Evolutionary conservation across 2,888 invertebrate genomes (phyloP).

Genomic region (Thelaira solivaga): DNA sequence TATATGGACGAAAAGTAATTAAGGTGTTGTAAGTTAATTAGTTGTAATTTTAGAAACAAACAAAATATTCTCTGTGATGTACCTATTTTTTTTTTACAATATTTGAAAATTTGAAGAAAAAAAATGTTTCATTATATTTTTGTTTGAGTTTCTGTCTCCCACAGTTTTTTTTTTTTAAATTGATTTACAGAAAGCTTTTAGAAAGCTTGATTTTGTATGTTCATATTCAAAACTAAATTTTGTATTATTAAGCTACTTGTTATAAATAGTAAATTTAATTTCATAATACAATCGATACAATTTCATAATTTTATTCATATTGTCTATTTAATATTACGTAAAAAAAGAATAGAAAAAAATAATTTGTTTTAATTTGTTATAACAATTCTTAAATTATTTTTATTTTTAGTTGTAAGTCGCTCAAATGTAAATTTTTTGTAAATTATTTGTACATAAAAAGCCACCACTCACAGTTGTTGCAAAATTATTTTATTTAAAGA

Average conservation of each 20-base stretch:
- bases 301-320: neutral
- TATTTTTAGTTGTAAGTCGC: slow-evolving; percentile 9
- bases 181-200: neutral
- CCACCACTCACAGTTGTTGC: neutral
- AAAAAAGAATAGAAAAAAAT: too few species aligned
- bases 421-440: slow-evolving; percentile 26
- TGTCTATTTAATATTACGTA: neutral
- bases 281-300: neutral
- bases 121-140: neutral
- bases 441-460: slow-evolving; percentile 5
- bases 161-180: slow-evolving; percentile 16
- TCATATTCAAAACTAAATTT: neutral
- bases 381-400: neutral
- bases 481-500: too few species aligned
- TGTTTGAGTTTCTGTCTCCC: neutral
- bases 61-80: slow-evolving; percentile 50
- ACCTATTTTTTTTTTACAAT: slow-evolving; percentile 40
- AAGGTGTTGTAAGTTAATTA: neutral
- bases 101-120: slow-evolving; percentile 24
- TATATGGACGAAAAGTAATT: slow-evolving; percentile 34
- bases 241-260: slow-evolving; percentile 1
- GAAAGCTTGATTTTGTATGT: slow-evolving; percentile 6
- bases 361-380: neutral
- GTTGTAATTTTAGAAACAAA: slow-evolving; percentile 16
- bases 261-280: neutral